A percentile compares a stretch with the other conserved stretches of the same genome.
phyloP scores from a whole-genome alignment of 2,113 vertebrate species.

The Nematolebias whitei region DNA sequence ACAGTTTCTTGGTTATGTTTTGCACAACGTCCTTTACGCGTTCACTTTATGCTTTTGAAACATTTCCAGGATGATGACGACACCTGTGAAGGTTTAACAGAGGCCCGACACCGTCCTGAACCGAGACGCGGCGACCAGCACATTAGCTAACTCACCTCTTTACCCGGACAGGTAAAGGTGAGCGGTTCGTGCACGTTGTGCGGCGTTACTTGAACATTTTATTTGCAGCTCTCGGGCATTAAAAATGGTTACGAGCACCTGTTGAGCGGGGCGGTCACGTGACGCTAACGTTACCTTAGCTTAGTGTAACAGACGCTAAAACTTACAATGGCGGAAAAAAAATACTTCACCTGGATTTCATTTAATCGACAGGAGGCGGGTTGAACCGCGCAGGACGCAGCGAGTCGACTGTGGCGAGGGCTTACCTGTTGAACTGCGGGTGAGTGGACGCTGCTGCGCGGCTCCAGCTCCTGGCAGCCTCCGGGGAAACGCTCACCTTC shows the following conservation, averaged over 20 bases:
- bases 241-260: not conserved
- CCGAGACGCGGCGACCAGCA: not conserved
- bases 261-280: slow-evolving; percentile 14
- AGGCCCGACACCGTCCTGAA: not conserved
- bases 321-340: slow-evolving; percentile 10
- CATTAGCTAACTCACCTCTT: slow-evolving; percentile 63
- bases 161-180: slow-evolving; percentile 48
- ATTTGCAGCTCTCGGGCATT: not conserved
- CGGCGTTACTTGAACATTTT: not conserved
- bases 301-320: not conserved
- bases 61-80: not conserved
- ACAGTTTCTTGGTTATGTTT: not conserved
- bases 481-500: slow-evolving; percentile 79
- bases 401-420: not conserved
- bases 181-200: slow-evolving; percentile 23
- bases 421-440: slow-evolving; percentile 57
- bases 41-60: not conserved
- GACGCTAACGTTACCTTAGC: slow-evolving; percentile 55
- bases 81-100: not conserved
- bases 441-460: slow-evolving; percentile 28
- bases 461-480: slow-evolving; percentile 44
- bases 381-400: not conserved
- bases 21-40: accelerated
- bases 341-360: not conserved
- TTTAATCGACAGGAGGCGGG: not conserved